Conservation (phyloP, 2,888 invertebrate species). For the Drosophila tripunctata region DNA sequence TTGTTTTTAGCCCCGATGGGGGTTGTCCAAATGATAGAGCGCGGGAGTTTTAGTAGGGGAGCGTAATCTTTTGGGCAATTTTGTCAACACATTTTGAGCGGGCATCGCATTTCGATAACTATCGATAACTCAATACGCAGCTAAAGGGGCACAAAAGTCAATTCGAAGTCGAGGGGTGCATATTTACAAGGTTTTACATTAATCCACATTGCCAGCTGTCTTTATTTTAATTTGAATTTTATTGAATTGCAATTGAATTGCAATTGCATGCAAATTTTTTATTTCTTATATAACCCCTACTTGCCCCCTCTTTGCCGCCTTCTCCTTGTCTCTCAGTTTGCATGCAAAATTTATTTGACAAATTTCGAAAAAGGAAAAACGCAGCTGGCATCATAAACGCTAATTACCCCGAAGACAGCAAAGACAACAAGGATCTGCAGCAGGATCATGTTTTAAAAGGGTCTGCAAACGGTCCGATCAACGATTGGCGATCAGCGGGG, state of each 20-base stretch:
- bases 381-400: slow-evolving; percentile 70
- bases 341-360: slow-evolving; percentile 78
- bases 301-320: background rate
- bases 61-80: slow-evolving; percentile 61
- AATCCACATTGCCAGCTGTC: slow-evolving; percentile 21
- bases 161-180: slow-evolving; percentile 50
- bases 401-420: slow-evolving; percentile 55
- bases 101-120: slow-evolving; percentile 58
- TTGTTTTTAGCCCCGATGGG: background rate
- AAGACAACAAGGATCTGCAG: background rate
- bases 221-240: slow-evolving; percentile 68
- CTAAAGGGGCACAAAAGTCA: background rate
- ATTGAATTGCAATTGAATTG: slow-evolving; percentile 73
- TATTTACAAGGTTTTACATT: slow-evolving; percentile 48
- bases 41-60: background rate
- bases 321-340: no score
- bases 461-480: background rate
- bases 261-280: slow-evolving; percentile 73
- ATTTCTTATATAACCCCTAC: background rate
- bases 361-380: slow-evolving; percentile 68
- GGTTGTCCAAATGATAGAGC: background rate
- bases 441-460: background rate
- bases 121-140: slow-evolving; percentile 52
- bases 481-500: background rate
- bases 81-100: slow-evolving; percentile 70